Base-by-base conservation (phyloP, 2,888 invertebrate genomes). In the Drosophila recens region DNA sequence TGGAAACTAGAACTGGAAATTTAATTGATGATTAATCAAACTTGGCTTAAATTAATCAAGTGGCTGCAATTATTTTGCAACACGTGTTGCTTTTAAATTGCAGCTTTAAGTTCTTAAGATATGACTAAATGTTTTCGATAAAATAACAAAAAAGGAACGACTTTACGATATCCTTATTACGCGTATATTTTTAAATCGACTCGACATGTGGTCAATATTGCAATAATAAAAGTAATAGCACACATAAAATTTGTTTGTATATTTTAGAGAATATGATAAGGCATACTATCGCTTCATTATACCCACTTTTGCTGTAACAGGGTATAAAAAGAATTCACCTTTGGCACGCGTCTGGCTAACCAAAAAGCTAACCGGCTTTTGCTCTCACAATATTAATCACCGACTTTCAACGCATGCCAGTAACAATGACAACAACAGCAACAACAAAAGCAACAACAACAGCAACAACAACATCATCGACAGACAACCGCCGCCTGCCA, bases 341-440 rank as follows among this genome's bases (percentile, higher is more conserved):
- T 68, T 79, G 79, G 79, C 79, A 79, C 79, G 79, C 79, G 79
- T 62, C 80, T 54, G 67, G 49, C 27, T 42, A 56, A 65, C 64
- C 51, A 65, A 46, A 46, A 79, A 66, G 48, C 67, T 69, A 79
- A 79, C 79, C 79, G 79, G 79, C 79, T 80, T 80, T 80, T 57
- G 62, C 77, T 79, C 80, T 76, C 76, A 72, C 72, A 69, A 75
- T 59, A 79, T 75, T 72, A 65, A 69, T 67, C 80, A 70, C 46
- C 48, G 65, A 79, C 80, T 80, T 79, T 79, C 80, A 69, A 79
- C 76, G 79, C 61, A 69, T 66, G 56, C 63, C 59, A 68, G 43
- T n/a, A 59, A 53, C 23, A 53, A 48, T 38, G 61, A 53, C 43
- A 59, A 58, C 68, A 46, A 36, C 64, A 38, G 33, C 63, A 65